These are phyloP conservation scores for Delichon dasypus DNA, from an alignment of 2,797 vertebrate genomes.

Conservation along the genomic window DNA sequence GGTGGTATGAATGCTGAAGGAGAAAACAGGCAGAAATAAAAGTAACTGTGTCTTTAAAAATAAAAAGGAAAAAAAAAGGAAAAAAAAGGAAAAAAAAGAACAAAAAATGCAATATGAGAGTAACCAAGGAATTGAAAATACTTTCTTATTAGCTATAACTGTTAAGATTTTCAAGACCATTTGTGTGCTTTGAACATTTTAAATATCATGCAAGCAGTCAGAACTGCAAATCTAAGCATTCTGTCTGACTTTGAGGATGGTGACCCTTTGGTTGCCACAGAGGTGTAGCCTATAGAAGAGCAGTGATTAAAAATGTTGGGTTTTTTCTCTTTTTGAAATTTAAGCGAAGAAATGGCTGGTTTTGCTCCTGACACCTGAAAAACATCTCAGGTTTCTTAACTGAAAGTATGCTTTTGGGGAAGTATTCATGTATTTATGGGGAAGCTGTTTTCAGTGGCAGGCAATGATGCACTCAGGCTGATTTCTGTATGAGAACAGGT, in stretches of 20 bases:
- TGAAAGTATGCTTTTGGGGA: not conserved
- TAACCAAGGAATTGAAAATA: not conserved
- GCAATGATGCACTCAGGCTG: not conserved
- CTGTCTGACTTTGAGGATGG: not conserved
- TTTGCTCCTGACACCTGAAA: not conserved
- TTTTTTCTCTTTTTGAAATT: not conserved
- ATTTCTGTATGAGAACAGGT: not conserved
- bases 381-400: not conserved
- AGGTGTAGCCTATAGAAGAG: not conserved
- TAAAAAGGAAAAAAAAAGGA: not conserved
- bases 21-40: slow-evolving; percentile 15
- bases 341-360: not conserved
- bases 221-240: not conserved
- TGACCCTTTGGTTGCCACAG: not conserved
- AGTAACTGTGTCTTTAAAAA: not conserved
- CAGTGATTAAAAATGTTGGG: not conserved
- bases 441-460: not conserved
- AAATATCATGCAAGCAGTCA: not conserved
- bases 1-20: not conserved
- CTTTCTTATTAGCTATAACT: not conserved
- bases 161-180: not conserved
- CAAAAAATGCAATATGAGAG: not conserved
- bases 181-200: not conserved
- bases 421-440: not conserved
- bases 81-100: accelerated